Evolutionary conservation across 2,888 invertebrate genomes (phyloP).

Genomic region (Cosmia trapezina): DNA sequence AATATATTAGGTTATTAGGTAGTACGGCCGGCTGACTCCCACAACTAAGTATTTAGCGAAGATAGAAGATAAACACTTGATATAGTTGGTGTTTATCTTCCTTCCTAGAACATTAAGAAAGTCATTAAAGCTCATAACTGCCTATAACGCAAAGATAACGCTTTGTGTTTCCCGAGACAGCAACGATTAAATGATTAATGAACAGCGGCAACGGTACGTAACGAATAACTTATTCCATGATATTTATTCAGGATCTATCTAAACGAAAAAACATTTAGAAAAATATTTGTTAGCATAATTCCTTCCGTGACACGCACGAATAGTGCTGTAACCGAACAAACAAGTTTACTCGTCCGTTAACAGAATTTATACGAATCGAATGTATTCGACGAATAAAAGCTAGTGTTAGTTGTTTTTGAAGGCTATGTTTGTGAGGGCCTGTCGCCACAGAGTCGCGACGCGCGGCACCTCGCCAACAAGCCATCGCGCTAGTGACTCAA

Average conservation of each 20-base stretch:
- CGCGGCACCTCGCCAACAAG: slow-evolving; percentile 81
- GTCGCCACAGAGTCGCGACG: slow-evolving; percentile 78
- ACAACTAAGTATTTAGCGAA: slow-evolving; percentile 26
- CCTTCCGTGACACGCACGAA: slow-evolving; percentile 20
- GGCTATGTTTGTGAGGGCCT: slow-evolving; percentile 67
- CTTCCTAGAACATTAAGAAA: slow-evolving; percentile 52
- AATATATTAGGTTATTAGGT: not conserved
- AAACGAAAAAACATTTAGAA: slow-evolving; percentile 19
- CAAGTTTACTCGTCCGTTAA: slow-evolving; percentile 48
- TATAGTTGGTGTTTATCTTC: slow-evolving; percentile 42
- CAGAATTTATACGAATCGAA: slow-evolving; percentile 49
- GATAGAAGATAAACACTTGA: slow-evolving; percentile 23
- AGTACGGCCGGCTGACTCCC: not conserved
- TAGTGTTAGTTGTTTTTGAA: slow-evolving; percentile 73
- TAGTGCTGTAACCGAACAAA: slow-evolving; percentile 39
- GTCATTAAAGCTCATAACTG: slow-evolving; percentile 42
- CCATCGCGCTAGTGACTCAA: slow-evolving; percentile 53
- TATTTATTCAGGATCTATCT: slow-evolving; percentile 38
- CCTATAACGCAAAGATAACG: slow-evolving; percentile 45
- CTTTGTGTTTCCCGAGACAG: slow-evolving; percentile 27
- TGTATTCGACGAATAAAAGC: slow-evolving; percentile 66
- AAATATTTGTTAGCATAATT: slow-evolving; percentile 23
- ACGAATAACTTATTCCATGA: slow-evolving; percentile 36
- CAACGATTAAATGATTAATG: slow-evolving; percentile 42
- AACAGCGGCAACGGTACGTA: slow-evolving; percentile 4